Base-by-base conservation (phyloP, 2,797 vertebrate species). In the Liasis olivaceus region DNA sequence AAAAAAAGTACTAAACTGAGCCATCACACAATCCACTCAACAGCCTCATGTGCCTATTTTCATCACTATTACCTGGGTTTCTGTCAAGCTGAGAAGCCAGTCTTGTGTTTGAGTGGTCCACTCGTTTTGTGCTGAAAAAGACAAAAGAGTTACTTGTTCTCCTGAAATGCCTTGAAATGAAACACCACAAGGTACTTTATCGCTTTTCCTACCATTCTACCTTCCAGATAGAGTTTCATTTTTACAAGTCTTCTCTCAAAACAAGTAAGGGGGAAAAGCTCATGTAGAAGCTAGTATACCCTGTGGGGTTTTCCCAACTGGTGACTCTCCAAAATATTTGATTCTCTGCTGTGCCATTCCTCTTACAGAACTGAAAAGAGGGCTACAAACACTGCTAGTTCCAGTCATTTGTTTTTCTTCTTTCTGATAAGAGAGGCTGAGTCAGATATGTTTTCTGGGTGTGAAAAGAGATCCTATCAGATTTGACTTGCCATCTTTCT, bases 91-190 rank as follows among this genome's bases (percentile, higher is more conserved):
- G 99, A 0, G 99, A 99, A 93, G 99, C 99, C 95, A 99, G 97
- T 91, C 99, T 98, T 90, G 99, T 99, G 97, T 99, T 99, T 62
- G 99, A 99, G 97, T 99, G 99, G 98, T 99, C 99, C 90, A 99
- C 99, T 94, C 99, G 98, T 93, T 99, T 99, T 58, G 99, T 99
- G 96, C 99, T 98, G 20, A 2, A 89, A 92, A 97, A 1, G 90
- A 94, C 95, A 91, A 15, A 95, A 54, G 89, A 89, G 62, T 2
- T 24, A 85, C 58, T 90, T 94, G 86, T 26, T 66, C 51, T 62
- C 62, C 51, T 54, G 28, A 62, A 54, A 22, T 54, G 7, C 20
- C 42, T 77, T 87, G 42, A 77, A 86, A 90, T 60, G 36, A 60
- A 72, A 51, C 3, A 0, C 26, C 66, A 54, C 7, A 69, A 42